phyloP scores from a whole-genome alignment of 2,888 invertebrate species.

The Epiblema foenella region DNA sequence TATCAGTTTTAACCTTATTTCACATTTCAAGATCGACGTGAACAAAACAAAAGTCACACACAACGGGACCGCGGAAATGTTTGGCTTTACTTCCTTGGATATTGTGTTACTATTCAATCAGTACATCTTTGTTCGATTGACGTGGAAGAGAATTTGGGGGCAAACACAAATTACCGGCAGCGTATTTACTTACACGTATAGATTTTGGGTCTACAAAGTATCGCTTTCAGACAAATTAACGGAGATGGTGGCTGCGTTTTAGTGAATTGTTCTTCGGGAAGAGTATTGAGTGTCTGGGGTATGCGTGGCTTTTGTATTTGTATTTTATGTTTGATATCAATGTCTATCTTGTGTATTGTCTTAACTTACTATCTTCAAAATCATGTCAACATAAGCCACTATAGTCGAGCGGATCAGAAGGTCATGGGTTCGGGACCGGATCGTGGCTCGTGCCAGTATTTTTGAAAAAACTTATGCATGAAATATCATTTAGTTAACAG shows the following conservation, averaged over 20 bases:
- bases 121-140: slow-evolving; percentile 65
- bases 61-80: slow-evolving; percentile 50
- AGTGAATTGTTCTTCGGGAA: slow-evolving; percentile 28
- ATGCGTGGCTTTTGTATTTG: slow-evolving; percentile 2
- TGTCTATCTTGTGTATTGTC: neutral
- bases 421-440: too few species aligned
- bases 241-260: slow-evolving; percentile 49
- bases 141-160: slow-evolving; percentile 57
- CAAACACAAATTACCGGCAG: slow-evolving; percentile 65
- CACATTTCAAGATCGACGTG: neutral
- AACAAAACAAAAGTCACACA: slow-evolving; percentile 32
- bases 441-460: too few species aligned
- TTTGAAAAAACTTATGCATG: too few species aligned
- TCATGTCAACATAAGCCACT: too few species aligned
- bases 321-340: neutral
- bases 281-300: slow-evolving; percentile 11
- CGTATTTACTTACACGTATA: slow-evolving; percentile 69
- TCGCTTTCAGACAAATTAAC: slow-evolving; percentile 69
- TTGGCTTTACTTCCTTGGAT: slow-evolving; percentile 58
- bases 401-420: too few species aligned
- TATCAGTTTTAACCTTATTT: neutral
- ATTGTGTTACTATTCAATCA: slow-evolving; percentile 76
- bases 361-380: neutral
- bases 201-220: slow-evolving; percentile 60
- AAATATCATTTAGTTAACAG: too few species aligned